Evolutionary conservation across 2,797 vertebrate genomes (phyloP).

Genomic region (Myotis pilosus): DNA sequence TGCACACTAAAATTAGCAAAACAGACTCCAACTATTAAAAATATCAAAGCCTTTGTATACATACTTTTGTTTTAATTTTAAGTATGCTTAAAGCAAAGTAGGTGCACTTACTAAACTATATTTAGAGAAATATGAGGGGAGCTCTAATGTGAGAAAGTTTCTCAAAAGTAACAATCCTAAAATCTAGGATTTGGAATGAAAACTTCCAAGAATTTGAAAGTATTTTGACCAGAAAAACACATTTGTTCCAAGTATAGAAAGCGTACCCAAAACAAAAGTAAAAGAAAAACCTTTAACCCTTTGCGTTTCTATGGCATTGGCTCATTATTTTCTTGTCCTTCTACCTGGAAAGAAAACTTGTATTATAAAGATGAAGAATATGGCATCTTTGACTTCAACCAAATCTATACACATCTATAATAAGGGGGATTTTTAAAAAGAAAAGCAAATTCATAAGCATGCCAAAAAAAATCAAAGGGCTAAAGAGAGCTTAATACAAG

Average conservation of each 20-base stretch:
- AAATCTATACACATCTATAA: constrained; percentile 84
- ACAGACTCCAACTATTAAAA: constrained; percentile 85
- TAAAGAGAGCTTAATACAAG: constrained; percentile 86
- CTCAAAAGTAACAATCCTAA: constrained; percentile 83
- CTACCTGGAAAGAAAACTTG: constrained; percentile 90
- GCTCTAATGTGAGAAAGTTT: constrained; percentile 78
- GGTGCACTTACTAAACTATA: constrained; percentile 82
- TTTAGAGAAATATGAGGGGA: constrained; percentile 59
- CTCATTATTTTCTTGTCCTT: constrained; percentile 90
- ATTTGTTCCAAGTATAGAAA: constrained; percentile 84
- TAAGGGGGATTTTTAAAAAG: constrained; percentile 82
- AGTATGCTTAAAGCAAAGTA: constrained; percentile 82
- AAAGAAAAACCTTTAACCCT: constrained; percentile 91
- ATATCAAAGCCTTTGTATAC: constrained; percentile 80
- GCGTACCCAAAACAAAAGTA: constrained; percentile 88
- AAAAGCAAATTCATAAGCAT: constrained; percentile 87
- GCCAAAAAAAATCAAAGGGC: constrained; percentile 89
- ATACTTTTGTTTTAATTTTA: constrained; percentile 80
- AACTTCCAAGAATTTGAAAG: constrained; percentile 84
- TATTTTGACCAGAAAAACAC: constrained; percentile 84
- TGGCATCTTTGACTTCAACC: constrained; percentile 87
- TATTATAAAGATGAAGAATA: constrained; percentile 88
- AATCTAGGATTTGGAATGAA: constrained; percentile 79
- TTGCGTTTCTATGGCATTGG: constrained; percentile 90
- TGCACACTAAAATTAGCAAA: constrained; percentile 83